These are phyloP conservation scores for Nematolebias whitei DNA, from an alignment of 2,113 vertebrate genomes.

Conservation along the genomic window DNA sequence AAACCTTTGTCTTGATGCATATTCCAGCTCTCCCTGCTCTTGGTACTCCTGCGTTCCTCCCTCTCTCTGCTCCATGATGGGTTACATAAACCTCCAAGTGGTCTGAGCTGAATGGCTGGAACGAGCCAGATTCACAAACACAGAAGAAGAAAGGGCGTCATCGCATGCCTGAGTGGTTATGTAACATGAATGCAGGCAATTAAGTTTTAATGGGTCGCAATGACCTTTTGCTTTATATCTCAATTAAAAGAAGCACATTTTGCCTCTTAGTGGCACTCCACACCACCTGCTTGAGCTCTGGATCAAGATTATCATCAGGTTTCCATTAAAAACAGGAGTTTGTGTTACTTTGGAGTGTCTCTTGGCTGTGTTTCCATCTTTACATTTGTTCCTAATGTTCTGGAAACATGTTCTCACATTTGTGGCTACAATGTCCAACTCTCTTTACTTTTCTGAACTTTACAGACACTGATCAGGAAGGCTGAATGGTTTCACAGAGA, in stretches of 20 bases:
- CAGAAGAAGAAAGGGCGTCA: slow-evolving; percentile 26
- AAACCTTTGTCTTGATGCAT: neutral
- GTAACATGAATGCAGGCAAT: slow-evolving; percentile 57
- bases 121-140: slow-evolving; percentile 32
- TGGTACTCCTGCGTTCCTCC: neutral
- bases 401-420: too few relatives aligned
- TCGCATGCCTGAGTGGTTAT: slow-evolving; percentile 17
- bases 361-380: too few relatives aligned
- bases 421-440: too few relatives aligned
- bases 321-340: neutral
- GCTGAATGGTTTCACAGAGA: neutral
- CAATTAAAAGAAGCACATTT: slow-evolving; percentile 40
- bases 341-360: too few relatives aligned
- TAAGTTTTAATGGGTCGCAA: slow-evolving; percentile 38
- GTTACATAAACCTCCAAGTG: slow-evolving; percentile 57
- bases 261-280: slow-evolving; percentile 13
- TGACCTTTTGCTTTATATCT: slow-evolving; percentile 66
- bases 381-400: too few relatives aligned
- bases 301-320: neutral
- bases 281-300: neutral
- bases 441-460: too few relatives aligned
- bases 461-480: neutral
- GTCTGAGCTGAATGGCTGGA: slow-evolving; percentile 36
- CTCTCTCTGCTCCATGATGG: slow-evolving; percentile 36
- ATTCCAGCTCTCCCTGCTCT: neutral